A percentile compares a stretch with the other conserved stretches of the same genome.
Conservation (phyloP, 2,888 invertebrate species). For the Phaedon cochleariae region DNA sequence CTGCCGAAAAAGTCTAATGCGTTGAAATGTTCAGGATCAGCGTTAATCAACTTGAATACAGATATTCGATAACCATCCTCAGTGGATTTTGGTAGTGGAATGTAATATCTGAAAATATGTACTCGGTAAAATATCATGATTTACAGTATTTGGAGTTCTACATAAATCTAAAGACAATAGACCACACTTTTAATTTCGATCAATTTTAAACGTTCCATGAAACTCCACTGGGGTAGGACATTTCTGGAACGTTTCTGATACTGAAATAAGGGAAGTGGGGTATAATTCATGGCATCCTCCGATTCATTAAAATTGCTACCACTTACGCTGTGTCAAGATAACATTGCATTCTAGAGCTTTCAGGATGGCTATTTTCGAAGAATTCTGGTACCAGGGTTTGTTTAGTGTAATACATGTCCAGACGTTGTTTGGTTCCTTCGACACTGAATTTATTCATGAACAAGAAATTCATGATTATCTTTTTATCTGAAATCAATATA, state of each 20-base stretch:
- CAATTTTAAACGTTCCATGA: no score
- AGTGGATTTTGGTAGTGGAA: constrained; percentile 63
- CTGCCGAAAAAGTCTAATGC: constrained; percentile 58
- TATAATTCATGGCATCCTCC: no score
- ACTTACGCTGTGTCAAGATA: constrained; percentile 28
- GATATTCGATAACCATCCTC: constrained; percentile 62
- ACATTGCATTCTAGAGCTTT: constrained; percentile 11
- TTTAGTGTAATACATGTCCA: constrained; percentile 27
- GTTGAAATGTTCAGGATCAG: constrained; percentile 50
- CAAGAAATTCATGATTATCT: constrained; percentile 5
- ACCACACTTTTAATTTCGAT: no score
- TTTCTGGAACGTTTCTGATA: no score
- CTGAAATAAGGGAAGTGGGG: no score
- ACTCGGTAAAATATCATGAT: no score
- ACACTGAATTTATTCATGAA: constrained; percentile 24
- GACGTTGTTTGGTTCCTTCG: constrained; percentile 18
- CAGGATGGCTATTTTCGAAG: constrained; percentile 10
- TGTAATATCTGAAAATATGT: constrained; percentile 58
- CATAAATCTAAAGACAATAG: no score
- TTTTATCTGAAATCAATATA: constrained; percentile 13
- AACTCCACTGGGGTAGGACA: no score
- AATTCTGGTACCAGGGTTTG: constrained; percentile 29
- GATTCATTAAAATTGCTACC: not conserved
- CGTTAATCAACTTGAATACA: constrained; percentile 58
- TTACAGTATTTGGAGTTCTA: no score